phyloP scores from a whole-genome alignment of 2,113 vertebrate species.

The Psittacara wagleri region DNA sequence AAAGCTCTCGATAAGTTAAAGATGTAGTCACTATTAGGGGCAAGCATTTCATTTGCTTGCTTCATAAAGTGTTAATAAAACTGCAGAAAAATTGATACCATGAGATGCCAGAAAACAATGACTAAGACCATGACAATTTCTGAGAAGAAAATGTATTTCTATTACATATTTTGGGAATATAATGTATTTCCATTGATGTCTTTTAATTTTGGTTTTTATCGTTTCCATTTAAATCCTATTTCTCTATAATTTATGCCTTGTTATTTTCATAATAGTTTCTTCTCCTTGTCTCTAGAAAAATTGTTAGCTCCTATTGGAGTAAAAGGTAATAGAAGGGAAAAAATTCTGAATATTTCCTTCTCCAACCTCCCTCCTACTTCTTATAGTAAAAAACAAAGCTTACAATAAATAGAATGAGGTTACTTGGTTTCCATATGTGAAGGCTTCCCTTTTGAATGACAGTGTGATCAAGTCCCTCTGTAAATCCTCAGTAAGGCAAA shows the following conservation, averaged over 20 bases:
- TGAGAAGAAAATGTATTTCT: background rate
- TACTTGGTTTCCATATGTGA: background rate
- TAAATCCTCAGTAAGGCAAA: background rate
- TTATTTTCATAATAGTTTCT: background rate
- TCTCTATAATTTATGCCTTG: background rate
- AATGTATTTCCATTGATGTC: background rate
- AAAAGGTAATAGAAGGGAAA: background rate
- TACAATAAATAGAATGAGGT: background rate
- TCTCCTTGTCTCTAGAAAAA: background rate
- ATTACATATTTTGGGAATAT: background rate
- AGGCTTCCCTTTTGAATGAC: background rate
- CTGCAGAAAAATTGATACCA: background rate
- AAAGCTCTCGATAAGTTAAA: background rate
- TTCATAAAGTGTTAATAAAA: background rate
- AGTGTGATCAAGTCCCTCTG: background rate
- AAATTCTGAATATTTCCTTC: background rate
- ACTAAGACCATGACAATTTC: background rate
- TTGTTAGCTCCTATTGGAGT: background rate
- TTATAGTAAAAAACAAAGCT: background rate
- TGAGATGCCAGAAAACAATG: background rate
- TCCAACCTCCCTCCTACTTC: background rate
- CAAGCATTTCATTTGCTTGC: background rate
- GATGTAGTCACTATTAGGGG: background rate
- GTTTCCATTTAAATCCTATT: background rate
- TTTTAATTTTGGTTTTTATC: background rate